A percentile compares a stretch with the other conserved stretches of the same genome.
Conservation (phyloP, 2,888 invertebrate genomes). For the Salpingus planirostris region DNA sequence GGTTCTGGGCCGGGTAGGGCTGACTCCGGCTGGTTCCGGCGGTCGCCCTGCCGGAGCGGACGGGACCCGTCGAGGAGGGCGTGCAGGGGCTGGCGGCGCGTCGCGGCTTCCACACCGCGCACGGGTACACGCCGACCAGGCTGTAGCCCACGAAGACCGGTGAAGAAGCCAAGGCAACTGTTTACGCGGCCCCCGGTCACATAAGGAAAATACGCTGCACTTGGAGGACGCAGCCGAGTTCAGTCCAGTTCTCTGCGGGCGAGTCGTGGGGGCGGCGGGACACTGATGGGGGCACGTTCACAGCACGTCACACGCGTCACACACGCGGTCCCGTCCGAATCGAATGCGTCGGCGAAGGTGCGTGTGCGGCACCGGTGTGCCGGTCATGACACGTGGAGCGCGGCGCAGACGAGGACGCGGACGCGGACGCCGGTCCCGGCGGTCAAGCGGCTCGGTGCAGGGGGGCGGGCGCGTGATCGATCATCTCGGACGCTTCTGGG, state of each 20-base stretch:
- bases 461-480: constrained; percentile 8
- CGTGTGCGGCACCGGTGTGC: constrained; percentile 38
- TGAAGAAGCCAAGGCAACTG: constrained; percentile 42
- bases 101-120: constrained; percentile 45
- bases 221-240: constrained; percentile 9
- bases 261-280: too few relatives aligned
- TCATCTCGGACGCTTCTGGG: constrained; percentile 8
- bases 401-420: constrained; percentile 18
- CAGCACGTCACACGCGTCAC: constrained; percentile 17
- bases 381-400: constrained; percentile 39
- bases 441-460: constrained; percentile 7
- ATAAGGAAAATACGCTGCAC: constrained; percentile 21
- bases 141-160: constrained; percentile 45
- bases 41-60: constrained; percentile 15
- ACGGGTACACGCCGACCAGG: constrained; percentile 48
- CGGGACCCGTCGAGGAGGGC: constrained; percentile 13
- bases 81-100: constrained; percentile 19
- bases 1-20: constrained; percentile 19
- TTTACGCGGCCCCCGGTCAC: constrained; percentile 21
- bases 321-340: constrained; percentile 18
- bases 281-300: too few relatives aligned
- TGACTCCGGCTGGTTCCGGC: constrained; percentile 17
- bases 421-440: constrained; percentile 2
- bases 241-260: too few relatives aligned
- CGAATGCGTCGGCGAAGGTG: constrained; percentile 30